Base-by-base conservation (phyloP, 2,113 vertebrate genomes). In the Lanius ludovicianus region DNA sequence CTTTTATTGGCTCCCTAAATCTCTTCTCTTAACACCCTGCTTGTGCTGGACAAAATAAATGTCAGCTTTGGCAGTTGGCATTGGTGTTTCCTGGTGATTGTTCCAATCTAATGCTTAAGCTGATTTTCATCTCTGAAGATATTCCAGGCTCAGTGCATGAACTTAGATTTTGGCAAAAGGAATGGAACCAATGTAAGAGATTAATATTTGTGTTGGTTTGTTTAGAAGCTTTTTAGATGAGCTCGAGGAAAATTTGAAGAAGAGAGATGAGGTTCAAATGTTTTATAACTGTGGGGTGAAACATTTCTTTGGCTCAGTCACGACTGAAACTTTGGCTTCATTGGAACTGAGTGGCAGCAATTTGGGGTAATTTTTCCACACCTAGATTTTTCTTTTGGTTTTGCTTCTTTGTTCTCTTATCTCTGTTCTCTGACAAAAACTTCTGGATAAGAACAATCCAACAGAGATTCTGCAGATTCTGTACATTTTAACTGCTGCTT, bases 231-330 rank as follows among this genome's bases (percentile, higher is more conserved):
- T 71, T 64, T 90, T 50, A 35, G 28, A 35, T 56, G 3, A 35
- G 12, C 16, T 47, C 11, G 33, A 33, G 68, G 47, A 52, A 41
- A 81, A 23, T 5, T 7, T 53, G 46, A 6, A 53, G 21, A 18
- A n/a, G 19, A 44, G 10, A n/a, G 37, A 10, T 15, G 14, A 52
- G 30, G 33, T 74, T 65, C 3, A 30, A 20, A 18, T 22, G 3
- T 27, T 80, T 44, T 22, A 2, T n/a, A 69, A 10, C 4, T 5
- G 4, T 16, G 11, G 13, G 35, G 27, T 28, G 70, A 59, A 87
- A 35, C 1, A 5, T 30, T 62, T n/a, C 3, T 44, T 84, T 67
- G 44, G 8, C 22, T 86, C 6, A 0, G 0, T 39, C 22, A 11
- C 3, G 13, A 33, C 20, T 52, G 35, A 70, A 81, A 42, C 4